Evolutionary conservation across 92 coral and sea anemone species (phyloP).

Genomic region (Phenganax subtilis): DNA sequence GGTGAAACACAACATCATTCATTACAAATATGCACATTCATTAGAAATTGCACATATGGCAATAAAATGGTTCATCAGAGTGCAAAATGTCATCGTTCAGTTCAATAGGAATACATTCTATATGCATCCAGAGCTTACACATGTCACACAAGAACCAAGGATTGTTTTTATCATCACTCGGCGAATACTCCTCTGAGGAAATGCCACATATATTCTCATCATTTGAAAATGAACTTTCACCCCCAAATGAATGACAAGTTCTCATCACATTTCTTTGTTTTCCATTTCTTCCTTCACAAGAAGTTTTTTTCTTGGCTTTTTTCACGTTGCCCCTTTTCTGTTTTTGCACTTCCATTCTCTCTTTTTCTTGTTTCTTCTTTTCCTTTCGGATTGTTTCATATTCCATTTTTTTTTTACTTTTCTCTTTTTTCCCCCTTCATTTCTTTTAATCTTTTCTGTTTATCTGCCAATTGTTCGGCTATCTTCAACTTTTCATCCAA

Average conservation of each 20-base stretch:
- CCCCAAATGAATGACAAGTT: too few species aligned
- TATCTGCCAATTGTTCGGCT: slow-evolving; percentile 32
- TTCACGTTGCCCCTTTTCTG: slow-evolving; percentile 1
- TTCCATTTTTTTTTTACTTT: slow-evolving; percentile 26
- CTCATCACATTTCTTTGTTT: too few species aligned
- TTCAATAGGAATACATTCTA: slow-evolving; percentile 46
- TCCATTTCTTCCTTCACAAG: not conserved
- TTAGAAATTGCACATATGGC: slow-evolving; percentile 3
- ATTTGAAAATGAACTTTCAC: too few species aligned
- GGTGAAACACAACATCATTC: too few species aligned
- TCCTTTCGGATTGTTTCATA: slow-evolving; percentile 19
- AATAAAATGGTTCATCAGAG: slow-evolving; percentile 34
- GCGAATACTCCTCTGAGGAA: slow-evolving; percentile 36
- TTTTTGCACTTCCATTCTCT: slow-evolving; percentile 14
- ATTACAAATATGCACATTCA: slow-evolving; percentile 29
- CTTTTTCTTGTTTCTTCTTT: slow-evolving; percentile 13
- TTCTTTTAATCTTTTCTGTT: slow-evolving; percentile 26
- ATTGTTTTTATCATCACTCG: slow-evolving; percentile 40
- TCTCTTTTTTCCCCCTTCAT: slow-evolving; percentile 26
- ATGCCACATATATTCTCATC: slow-evolving; percentile 39
- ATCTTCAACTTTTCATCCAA: slow-evolving; percentile 35
- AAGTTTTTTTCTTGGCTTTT: slow-evolving; percentile 16
- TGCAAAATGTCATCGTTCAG: slow-evolving; percentile 24
- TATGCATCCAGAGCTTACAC: slow-evolving; percentile 37
- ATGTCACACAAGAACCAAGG: slow-evolving; percentile 49